Evolutionary conservation across 1,140 invertebrate species (phyloP).

Genomic region (Pomacea maculata): DNA sequence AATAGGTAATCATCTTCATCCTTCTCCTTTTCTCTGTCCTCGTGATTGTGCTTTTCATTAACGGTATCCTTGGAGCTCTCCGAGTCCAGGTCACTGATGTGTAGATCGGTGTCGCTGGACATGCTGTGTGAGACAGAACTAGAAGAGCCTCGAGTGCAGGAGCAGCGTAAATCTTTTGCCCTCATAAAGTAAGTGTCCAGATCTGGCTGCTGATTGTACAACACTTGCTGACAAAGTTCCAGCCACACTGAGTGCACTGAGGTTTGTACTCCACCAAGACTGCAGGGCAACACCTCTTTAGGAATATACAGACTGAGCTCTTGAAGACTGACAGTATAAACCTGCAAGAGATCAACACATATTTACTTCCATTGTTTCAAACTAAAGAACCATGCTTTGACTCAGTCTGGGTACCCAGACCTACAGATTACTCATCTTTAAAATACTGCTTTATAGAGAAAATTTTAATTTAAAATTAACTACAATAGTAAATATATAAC

Average conservation of each 20-base stretch:
- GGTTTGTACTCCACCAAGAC: conserved; percentile 85
- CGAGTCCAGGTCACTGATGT: conserved; percentile 62
- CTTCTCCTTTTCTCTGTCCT: conserved; percentile 57
- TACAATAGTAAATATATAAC: no score
- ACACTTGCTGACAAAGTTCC: conserved; percentile 74
- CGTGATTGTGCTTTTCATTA: conserved; percentile 64
- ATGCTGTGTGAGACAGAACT: conserved; percentile 41
- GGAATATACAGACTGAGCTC: conserved; percentile 70
- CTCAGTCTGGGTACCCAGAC: no score
- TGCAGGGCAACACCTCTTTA: conserved; percentile 81
- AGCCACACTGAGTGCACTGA: conserved; percentile 92
- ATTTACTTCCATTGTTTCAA: no score
- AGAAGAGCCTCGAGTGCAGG: conserved; percentile 9
- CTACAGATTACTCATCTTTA: no score
- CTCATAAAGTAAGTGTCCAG: conserved; percentile 51
- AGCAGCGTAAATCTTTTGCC: conserved; percentile 16
- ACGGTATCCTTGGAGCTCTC: conserved; percentile 67
- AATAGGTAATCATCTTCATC: conserved; percentile 35
- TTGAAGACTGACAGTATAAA: conserved; percentile 88
- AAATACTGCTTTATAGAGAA: no score
- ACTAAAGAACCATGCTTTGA: no score
- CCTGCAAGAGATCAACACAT: no score
- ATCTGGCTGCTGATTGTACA: conserved; percentile 42
- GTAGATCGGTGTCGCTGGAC: conserved; percentile 52
- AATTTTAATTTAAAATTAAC: no score